These are phyloP conservation scores for Falcaria lacertinaria DNA, from an alignment of 2,888 invertebrate species.

Conservation along the genomic window DNA sequence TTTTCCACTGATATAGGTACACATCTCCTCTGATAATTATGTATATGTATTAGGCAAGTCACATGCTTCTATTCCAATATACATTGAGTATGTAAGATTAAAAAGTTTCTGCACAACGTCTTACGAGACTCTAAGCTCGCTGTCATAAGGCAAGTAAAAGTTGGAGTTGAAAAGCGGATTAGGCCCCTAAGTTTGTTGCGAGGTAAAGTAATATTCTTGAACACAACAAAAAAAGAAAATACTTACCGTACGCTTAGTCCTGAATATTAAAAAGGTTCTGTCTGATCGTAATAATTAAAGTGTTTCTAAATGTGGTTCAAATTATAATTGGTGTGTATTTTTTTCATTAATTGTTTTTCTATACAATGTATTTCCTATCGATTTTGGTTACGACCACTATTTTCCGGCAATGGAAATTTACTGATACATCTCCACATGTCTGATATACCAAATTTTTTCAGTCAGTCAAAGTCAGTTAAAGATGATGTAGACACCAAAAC, in stretches of 20 bases:
- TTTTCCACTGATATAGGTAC: conserved; percentile 10
- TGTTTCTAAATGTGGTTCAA: conserved; percentile 15
- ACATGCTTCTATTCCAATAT: conserved; percentile 16
- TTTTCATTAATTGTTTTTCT: too few relatives aligned
- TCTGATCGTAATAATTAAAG: conserved; percentile 43
- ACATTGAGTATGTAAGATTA: conserved; percentile 51
- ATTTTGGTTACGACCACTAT: too few relatives aligned
- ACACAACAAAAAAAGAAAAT: conserved; percentile 54
- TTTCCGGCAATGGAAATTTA: too few relatives aligned
- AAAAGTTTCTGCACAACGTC: conserved; percentile 60
- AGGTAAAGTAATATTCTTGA: conserved; percentile 67
- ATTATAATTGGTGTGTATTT: too few relatives aligned
- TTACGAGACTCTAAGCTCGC: conserved; percentile 58
- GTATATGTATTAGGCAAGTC: not conserved
- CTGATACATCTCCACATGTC: too few relatives aligned
- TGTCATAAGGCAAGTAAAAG: conserved; percentile 73
- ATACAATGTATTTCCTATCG: too few relatives aligned
- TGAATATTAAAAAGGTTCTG: conserved; percentile 45
- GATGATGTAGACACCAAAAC: too few relatives aligned
- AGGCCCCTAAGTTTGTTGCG: conserved; percentile 70
- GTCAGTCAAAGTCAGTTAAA: too few relatives aligned
- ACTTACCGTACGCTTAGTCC: conserved; percentile 40
- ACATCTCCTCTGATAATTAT: not conserved
- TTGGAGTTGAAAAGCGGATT: conserved; percentile 71
- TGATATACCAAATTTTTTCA: too few relatives aligned